Evolutionary conservation across 37 sponge, comb jelly and placozoan genomes (phyloP), one percentile per base, ranked within the genome.

Genomic region (Chondrosia reniformis): DNA sequence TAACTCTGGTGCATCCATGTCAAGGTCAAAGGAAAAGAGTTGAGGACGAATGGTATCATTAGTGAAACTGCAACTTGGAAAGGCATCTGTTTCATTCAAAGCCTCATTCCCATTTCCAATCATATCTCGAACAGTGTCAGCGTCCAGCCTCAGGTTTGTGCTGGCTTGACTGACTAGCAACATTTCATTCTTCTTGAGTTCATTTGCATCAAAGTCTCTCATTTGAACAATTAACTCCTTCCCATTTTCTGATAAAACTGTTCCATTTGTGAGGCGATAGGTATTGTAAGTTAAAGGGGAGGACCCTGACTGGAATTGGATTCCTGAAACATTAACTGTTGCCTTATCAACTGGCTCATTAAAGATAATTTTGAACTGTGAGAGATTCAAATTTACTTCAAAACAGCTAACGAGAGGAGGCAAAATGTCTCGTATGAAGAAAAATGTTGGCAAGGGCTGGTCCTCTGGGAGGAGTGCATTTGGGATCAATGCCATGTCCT

Each of bases 261-360:
- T 39, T 22, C 96, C 96, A 38, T 69, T 79, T 31, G 82, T 91
- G 32, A 95, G 85, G 32, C 12, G 54, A 43, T 85, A 91, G 12
- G 38, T 49, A 8, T 40, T 21, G 28, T 73, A 31, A 12, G 34
- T 45, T 1, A 17, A 54, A 33, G 61, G 33, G 27, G 58, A 42
- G 21, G 79, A 75, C 22, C 46, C 84, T n/a, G 73, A 45, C 30
- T 59, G 63, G 8, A 95, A 74, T 31, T 46, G 88, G 63, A 89
- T 84, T 8, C 67, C 8, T 19, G 67, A 44, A 65, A 54, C 79
- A 34, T 76, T 56, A 17, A 95, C 0, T 38, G 86, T 67, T 24
- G 86, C 73, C 15, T 66, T 42, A 55, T 85, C 79, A 40, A 95
- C 92, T 17, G 96, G 96, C 32, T 95, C 96, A 77, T 95, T 49